Base-by-base conservation (phyloP, 2,797 vertebrate species). In the Epinephelus awoara region DNA sequence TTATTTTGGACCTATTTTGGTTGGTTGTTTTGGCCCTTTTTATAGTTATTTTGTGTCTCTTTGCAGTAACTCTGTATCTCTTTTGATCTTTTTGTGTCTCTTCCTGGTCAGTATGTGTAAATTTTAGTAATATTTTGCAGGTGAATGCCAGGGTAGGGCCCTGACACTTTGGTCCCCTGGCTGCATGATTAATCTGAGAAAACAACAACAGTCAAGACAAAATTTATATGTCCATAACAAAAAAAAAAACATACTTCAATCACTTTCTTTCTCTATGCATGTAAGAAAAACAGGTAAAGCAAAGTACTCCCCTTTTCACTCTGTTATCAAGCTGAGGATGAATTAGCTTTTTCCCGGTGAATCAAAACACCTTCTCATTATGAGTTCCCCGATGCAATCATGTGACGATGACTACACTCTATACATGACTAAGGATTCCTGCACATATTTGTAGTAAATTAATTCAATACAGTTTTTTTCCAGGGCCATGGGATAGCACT, bases 251-350 rank as follows among this genome's bases (percentile, higher is more conserved):
- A 29, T 50, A 14, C 62, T 34, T 21, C 25, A 50, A 50, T n/a
- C 25, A 50, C 12, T 6, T 34, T 49, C 11, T 51, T 12, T 55
- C 23, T 56, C 17, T 17, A 47, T 47, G 46, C 5, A 47, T 17
- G 14, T 47, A 47, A 47, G 19, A 54, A n/a, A 18, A 64, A 9
- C 13, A 46, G 46, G 19, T 44, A 14, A 6, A 14, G 52, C 2
- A 44, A 29, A 5, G 4, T 15, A 7, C 5, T 44, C 19, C 6
- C 4, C 23, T 46, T 6, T 1, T 34, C 34, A 7, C 3, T 52
- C n/a, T 58, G n/a, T 50, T 40, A 50, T 67, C 15, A 77, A 71
- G 58, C 23, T 14, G 23, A 27, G 23, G 44, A 75, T 74, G 49
- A 42, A 64, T 44, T 34, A 13, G 21, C 50, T 34, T 54, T 56